Base-by-base conservation (phyloP, 1,140 invertebrate species). In the Anastrepha obliqua region DNA sequence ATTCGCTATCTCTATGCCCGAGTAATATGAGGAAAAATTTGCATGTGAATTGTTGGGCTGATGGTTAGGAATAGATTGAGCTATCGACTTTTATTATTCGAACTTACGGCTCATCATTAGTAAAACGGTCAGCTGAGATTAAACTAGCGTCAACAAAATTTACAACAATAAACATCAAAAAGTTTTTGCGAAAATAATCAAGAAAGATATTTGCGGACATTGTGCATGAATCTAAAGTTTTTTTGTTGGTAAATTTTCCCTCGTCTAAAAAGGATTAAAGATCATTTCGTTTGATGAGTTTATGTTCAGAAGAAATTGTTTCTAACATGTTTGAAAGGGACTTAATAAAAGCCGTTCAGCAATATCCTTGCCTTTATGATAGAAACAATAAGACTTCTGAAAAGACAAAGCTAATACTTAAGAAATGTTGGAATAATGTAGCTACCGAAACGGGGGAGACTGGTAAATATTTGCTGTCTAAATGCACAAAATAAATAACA, bases 311-410 rank as follows among this genome's bases (percentile, higher is more conserved):
- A 55, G 6, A 55, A 55, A 55, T 29, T 29, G 51, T 55, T 55
- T 55, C 29, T 13, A 67, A 39, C 0, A 74, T 74, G 70, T 74
- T 74, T 47, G 70, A 74, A 44, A 6, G 47, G 3, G 42, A 51
- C 17, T 74, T 74, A 74, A 74, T 74, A 47, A 74, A 74, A 3
- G 70, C 70, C 8, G 42, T 74, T 47, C 70, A 42, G 0, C 15
- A 74, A 47, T 74, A 74, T 74, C 70, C 70, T 44, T 74, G 70
- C n/a, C 42, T 74, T 9, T 74, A 74, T 74, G 70, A 74, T n/a
- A 74, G 47, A 74, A 74, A 47, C 44, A 74, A 47, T 29, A 74
- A 47, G 47, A 47, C 42, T 6, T 15, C 70, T 17, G 64, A 67
- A 3, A 67, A 39, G 39, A 39, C 64, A 42, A n/a, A 74, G 6